Evolutionary conservation across 1,140 invertebrate species (phyloP), one percentile per base, ranked within the genome.

Genomic region (Mya arenaria): DNA sequence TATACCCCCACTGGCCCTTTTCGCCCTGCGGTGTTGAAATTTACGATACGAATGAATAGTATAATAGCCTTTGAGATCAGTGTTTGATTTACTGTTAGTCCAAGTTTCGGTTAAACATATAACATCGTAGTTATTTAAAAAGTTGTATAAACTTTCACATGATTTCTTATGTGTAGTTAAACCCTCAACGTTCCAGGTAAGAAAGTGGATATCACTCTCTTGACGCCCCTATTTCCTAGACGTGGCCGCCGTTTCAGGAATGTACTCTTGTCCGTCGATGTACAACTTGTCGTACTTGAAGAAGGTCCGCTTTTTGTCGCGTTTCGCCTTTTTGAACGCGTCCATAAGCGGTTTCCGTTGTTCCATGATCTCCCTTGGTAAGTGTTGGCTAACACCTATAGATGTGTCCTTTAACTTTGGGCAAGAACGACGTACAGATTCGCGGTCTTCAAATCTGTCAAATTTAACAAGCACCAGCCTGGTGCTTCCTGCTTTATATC

Each of bases 191-290:
- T 60, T 60, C 56, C 56, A 60, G 10, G 56, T 10, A 25, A 60
- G 15, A 60, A 15, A 13, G 10, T 60, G 15, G 10, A 28, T 10
- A 15, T 17, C 56, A 60, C 25, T 60, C 56, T 60, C 56, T 19
- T 88, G 87, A 90, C 81, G 86, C 52, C 30, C 13, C 17, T 36
- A 36, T 10, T 10, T n/a, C 44, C n/a, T 10, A 13, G 44, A 10
- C 10, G 10, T 10, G 10, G 44, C 10, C n/a, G n/a, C n/a, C n/a
- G n/a, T n/a, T n/a, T n/a, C n/a, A n/a, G n/a, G n/a, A n/a, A n/a
- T 48, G n/a, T 48, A 48, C 44, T 13, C 10, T 48, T 48, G 10
- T 10, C n/a, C 44, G n/a, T 48, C n/a, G n/a, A 48, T 48, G 44
- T 48, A 48, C 44, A 48, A 48, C 44, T 48, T 48, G 44, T 48